Evolutionary conservation across 2,888 invertebrate genomes (phyloP).

Genomic region (Phorcus lineatus): DNA sequence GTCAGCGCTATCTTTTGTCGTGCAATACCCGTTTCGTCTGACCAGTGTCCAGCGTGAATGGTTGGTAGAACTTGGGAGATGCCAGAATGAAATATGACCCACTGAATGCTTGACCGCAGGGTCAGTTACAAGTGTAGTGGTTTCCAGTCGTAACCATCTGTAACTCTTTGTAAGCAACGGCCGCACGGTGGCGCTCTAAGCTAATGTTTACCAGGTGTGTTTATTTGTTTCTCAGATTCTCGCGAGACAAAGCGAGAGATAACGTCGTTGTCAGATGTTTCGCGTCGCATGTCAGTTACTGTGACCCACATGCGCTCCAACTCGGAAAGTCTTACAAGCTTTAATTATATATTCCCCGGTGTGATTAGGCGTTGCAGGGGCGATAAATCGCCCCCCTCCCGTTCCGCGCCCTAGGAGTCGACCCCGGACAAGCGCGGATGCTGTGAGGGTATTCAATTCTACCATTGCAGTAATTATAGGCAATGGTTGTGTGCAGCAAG

Average conservation of each 20-base stretch:
- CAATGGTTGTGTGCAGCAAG: too few relatives aligned
- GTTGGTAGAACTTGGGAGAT: too few relatives aligned
- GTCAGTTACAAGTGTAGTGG: not conserved
- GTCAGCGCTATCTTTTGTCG: too few relatives aligned
- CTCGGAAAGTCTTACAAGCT: not conserved
- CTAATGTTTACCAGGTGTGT: slow-evolving; percentile 1
- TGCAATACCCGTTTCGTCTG: too few relatives aligned
- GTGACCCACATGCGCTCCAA: not conserved
- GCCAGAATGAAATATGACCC: not conserved
- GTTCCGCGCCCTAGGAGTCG: not conserved
- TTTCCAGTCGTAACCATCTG: not conserved
- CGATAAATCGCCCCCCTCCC: not conserved
- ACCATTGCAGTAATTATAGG: too few relatives aligned
- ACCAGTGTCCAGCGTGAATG: too few relatives aligned
- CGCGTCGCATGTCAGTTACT: not conserved
- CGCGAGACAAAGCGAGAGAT: not conserved
- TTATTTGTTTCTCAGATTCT: not conserved
- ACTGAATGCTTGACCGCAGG: not conserved
- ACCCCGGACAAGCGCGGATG: too few relatives aligned
- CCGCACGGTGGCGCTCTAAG: not conserved
- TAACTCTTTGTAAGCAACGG: not conserved
- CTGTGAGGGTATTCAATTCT: too few relatives aligned
- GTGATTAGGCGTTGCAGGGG: not conserved
- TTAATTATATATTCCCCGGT: not conserved
- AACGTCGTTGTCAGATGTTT: not conserved